Base-by-base conservation (phyloP, 2,888 invertebrate species). In the Electrophaes corylata region DNA sequence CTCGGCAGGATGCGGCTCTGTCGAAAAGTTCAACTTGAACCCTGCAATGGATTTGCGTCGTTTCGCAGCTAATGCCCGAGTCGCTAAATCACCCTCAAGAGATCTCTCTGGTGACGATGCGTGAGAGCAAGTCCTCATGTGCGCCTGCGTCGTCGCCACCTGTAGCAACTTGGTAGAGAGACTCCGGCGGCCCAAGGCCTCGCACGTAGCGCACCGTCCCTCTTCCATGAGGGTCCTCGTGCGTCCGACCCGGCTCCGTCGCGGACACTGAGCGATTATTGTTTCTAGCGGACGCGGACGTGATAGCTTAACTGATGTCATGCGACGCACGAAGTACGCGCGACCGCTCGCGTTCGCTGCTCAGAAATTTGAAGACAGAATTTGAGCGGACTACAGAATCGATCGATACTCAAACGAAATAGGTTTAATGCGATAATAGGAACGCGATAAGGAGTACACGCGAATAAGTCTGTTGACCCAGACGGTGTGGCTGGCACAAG, bases 221-320 rank as follows among this genome's bases (percentile, higher is more conserved):
- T 89, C 89, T 79, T 90, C 91, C 91, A 91, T 91, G 71, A 78
- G 81, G 84, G 76, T 78, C 84, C 79, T 87, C 90, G 90, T 90
- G 88, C 91, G 88, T 81, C 82, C 87, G 79, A 79, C 73, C 76
- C 91, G 89, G 75, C 83, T 83, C 81, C 91, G 85, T 72, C 81
- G 85, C 80, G 84, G 85, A 84, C 85, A 91, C 91, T 91, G 91
- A 90, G 84, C 81, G 86, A 78, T 83, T 83, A 83, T 84, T 84
- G 85, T 86, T 82, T 83, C 83, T 78, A 85, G 75, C 90, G 88
- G 88, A 87, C n/a, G n/a, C 90, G 88, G 88, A 87, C 88, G 91
- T 83, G 84, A 79, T 84, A 79, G 81, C 83, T 89, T 88, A 90
- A 91, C 91, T 90, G 91, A 91, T 91, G 91, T 91, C 91, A 91